Percentiles rank a stretch among this genome's conserved stretches.
Evolutionary conservation across 2,113 vertebrate species (phyloP).

Genomic region (Tor tambroides): DNA sequence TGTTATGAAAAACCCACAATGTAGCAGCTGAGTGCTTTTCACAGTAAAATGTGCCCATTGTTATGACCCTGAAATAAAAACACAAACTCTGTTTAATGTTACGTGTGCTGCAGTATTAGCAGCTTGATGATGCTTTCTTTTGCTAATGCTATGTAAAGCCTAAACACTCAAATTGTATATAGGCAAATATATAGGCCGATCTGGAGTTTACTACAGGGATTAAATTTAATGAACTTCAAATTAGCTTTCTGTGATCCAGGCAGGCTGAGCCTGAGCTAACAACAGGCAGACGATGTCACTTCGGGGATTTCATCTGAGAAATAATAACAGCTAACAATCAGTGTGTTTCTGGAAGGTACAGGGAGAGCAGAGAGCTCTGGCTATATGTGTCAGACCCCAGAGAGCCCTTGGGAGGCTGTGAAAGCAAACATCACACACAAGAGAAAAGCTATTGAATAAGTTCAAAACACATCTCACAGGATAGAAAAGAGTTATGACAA

Average conservation of each 20-base stretch:
- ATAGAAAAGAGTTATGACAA: not conserved
- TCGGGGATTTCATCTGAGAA: not conserved
- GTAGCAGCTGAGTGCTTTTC: conserved; percentile 21
- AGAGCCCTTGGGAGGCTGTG: not conserved
- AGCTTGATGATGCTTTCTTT: not conserved
- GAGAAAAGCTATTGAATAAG: not conserved
- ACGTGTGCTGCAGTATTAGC: not conserved
- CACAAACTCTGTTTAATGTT: not conserved
- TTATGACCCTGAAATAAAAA: not conserved
- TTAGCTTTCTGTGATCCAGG: not conserved
- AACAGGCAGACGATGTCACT: not conserved
- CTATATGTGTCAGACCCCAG: not conserved
- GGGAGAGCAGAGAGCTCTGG: not conserved
- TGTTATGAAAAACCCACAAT: conserved; percentile 18
- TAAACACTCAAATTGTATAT: not conserved
- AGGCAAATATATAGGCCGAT: not conserved
- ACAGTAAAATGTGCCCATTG: conserved; percentile 12
- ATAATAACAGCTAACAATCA: not conserved
- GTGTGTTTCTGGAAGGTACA: not conserved
- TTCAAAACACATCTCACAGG: not conserved
- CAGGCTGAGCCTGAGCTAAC: not conserved
- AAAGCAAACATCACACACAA: not conserved
- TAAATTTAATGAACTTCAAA: not conserved
- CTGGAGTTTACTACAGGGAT: not conserved
- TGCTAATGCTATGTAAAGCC: conserved; percentile 1